Conservation (phyloP, 2,797 vertebrate species). For the Chelon labrosus region DNA sequence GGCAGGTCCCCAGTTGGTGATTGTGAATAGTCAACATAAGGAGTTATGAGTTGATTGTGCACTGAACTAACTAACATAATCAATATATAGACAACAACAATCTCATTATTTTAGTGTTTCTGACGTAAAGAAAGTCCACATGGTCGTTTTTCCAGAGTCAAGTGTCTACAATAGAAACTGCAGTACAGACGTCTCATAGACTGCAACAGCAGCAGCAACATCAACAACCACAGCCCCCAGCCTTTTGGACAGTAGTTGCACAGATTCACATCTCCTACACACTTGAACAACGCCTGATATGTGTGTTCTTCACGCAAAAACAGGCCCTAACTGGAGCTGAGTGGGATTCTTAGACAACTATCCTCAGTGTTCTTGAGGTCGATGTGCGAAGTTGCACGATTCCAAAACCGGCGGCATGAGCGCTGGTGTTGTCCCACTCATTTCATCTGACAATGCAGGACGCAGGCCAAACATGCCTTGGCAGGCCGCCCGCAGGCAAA, state of each 20-base stretch:
- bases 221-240: constrained; percentile 33
- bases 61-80: too few relatives aligned
- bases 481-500: constrained; percentile 61
- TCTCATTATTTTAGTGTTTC: too few relatives aligned
- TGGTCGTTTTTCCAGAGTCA: background rate
- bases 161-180: background rate
- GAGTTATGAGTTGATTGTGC: too few relatives aligned
- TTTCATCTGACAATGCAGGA: constrained; percentile 66
- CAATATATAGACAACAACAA: too few relatives aligned
- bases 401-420: constrained; percentile 47
- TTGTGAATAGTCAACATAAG: too few relatives aligned
- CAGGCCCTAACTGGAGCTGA: constrained; percentile 36
- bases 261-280: constrained; percentile 52
- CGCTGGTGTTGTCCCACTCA: constrained; percentile 58
- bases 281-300: constrained; percentile 10
- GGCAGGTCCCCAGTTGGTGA: too few relatives aligned
- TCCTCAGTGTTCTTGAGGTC: constrained; percentile 25
- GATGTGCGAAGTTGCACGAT: constrained; percentile 52
- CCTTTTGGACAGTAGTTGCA: constrained; percentile 36
- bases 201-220: constrained; percentile 17
- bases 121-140: too few relatives aligned
- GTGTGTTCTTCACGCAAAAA: constrained; percentile 30
- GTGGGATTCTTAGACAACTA: constrained; percentile 53
- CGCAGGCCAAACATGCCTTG: constrained; percentile 54
- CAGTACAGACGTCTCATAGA: constrained; percentile 5